Evolutionary conservation across 2,797 vertebrate species (phyloP), one percentile per base, ranked within the genome.

Genomic region (Pelochelys cantorii): DNA sequence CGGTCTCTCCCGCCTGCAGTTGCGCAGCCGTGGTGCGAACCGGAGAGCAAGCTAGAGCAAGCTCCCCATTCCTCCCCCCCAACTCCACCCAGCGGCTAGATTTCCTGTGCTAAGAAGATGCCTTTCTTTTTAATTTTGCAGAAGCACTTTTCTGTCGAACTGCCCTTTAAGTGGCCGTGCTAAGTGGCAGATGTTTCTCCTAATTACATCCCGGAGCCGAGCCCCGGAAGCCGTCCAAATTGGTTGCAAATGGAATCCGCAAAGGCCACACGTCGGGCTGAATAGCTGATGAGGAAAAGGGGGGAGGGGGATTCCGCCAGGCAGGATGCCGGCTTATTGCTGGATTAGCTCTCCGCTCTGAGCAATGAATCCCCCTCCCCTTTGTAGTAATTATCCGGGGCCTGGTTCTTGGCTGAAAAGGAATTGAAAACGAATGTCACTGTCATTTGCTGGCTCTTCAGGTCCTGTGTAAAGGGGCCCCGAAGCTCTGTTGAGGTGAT

Each of bases 131-230:
- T 77, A 31, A 22, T 25, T 68, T 68, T 15, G 3, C 84, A 18
- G 7, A 7, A 84, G 83, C 84, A 0, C 20, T 60, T 86, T 13
- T 8, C 84, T 65, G 18, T 65, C 0, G 9, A 92, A 27, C 37
- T 0, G 84, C 85, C 4, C 23, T 82, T 31, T 5, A 83, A 87
- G 92, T 18, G 13, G 1, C 80, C 75, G 79, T 48, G 42, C 22
- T 5, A 78, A 71, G 83, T 59, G 54, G 79, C 90, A 85, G 92
- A 92, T 91, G 92, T 80, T 95, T 48, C 81, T 90, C 90, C 90
- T 90, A 60, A 90, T 95, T 92, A 84, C 93, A 89, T 79, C 90
- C 0, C 92, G 88, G 90, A 2, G 0, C 22, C 3, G 80, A 84
- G 92, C 88, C 79, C 92, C 90, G 0, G 31, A 42, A 93, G 91